Conservation (phyloP, 2,113 vertebrate species). For the Gadus macrocephalus region DNA sequence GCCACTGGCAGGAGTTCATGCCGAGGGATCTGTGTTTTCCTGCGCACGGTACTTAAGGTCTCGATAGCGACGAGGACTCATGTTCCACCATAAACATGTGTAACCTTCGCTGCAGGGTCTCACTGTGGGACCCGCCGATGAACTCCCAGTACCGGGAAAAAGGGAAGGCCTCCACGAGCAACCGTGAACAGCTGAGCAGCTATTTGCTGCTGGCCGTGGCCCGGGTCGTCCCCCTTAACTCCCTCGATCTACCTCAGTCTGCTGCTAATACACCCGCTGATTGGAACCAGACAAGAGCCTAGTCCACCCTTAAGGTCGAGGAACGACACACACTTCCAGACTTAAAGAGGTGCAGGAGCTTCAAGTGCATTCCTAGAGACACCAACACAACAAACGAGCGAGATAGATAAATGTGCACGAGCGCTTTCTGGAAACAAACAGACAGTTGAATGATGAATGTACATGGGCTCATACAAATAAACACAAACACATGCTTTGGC, state of each 20-base stretch:
- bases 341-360: too few species aligned
- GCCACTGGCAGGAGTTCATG: not conserved
- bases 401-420: not conserved
- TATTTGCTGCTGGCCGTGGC: too few species aligned
- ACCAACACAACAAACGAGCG: not conserved
- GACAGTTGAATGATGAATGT: too few species aligned
- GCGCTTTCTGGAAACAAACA: too few species aligned
- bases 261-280: not conserved
- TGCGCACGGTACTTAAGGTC: not conserved
- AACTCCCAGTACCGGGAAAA: slow-evolving; percentile 20
- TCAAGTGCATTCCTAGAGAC: not conserved
- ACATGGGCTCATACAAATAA: not conserved
- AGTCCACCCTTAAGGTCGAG: too few species aligned
- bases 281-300: too few species aligned
- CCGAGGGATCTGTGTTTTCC: not conserved
- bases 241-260: too few species aligned
- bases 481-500: not conserved
- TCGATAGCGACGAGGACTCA: slow-evolving; percentile 23
- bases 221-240: too few species aligned
- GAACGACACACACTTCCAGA: too few species aligned
- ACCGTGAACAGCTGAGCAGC: too few species aligned
- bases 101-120: slow-evolving; percentile 23
- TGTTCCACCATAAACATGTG: slow-evolving; percentile 43
- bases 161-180: slow-evolving; percentile 1
- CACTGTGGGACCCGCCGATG: slow-evolving; percentile 27